phyloP scores from a whole-genome alignment of 2,113 vertebrate species.

The Sylvia atricapilla region DNA sequence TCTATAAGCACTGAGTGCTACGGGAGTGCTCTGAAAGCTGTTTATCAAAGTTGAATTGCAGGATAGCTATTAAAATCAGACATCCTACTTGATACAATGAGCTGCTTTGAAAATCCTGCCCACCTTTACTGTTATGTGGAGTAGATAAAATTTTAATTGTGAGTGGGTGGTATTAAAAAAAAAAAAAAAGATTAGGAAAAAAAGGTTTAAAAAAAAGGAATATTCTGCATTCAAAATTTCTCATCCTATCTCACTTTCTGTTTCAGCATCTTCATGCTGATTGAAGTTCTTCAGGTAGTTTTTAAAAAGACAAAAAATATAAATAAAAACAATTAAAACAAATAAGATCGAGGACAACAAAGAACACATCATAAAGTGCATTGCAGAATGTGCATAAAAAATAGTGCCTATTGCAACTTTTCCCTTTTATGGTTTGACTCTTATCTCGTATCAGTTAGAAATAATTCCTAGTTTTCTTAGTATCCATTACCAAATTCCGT shows the following conservation, averaged over 20 bases:
- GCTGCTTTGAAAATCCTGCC: conserved; percentile 32
- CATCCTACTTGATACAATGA: conserved; percentile 18
- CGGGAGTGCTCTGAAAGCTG: not conserved
- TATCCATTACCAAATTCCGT: not conserved
- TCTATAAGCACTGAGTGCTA: not conserved
- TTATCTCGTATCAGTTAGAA: not conserved
- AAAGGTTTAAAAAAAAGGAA: not conserved
- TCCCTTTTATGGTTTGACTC: not conserved
- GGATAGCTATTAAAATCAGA: conserved; percentile 19
- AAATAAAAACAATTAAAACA: conserved; percentile 3
- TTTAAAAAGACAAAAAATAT: not conserved
- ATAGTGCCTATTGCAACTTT: not conserved
- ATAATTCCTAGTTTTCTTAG: not conserved
- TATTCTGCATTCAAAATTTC: conserved; percentile 18
- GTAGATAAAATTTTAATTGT: conserved; percentile 32
- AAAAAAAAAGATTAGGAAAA: not conserved
- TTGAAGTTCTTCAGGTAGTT: not conserved
- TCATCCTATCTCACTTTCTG: not conserved
- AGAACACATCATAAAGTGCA: not conserved
- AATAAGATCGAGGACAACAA: not conserved
- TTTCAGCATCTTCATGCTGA: not conserved
- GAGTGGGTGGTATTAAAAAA: not conserved
- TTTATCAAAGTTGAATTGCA: not conserved
- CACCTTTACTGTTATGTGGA: conserved; percentile 26
- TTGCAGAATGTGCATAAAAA: not conserved